phyloP scores from a whole-genome alignment of 2,797 vertebrate species.

The Hydrophis major region DNA sequence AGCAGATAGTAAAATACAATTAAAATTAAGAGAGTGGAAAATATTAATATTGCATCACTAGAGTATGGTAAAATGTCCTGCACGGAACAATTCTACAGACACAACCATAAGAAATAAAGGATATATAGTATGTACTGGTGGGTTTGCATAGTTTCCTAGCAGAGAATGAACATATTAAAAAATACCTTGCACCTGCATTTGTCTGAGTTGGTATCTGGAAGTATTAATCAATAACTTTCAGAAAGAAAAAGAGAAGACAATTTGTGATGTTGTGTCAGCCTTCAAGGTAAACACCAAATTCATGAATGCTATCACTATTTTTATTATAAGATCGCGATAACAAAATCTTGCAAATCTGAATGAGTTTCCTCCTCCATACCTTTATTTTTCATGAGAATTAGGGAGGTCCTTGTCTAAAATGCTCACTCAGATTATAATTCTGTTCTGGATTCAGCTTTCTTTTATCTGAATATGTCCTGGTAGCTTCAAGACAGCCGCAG shows the following conservation, averaged over 20 bases:
- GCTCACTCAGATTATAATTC: background rate
- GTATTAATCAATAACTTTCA: background rate
- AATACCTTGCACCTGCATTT: background rate
- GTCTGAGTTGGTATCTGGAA: background rate
- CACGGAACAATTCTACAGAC: background rate
- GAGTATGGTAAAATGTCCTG: background rate
- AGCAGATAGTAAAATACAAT: background rate
- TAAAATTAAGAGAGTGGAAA: background rate
- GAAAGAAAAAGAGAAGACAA: background rate
- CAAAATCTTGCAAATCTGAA: background rate
- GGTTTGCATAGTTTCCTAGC: background rate
- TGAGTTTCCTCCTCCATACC: background rate
- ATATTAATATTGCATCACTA: background rate
- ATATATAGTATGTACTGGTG: background rate
- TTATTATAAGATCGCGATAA: background rate
- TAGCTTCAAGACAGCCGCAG: background rate
- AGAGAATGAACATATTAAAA: background rate
- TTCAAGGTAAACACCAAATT: background rate
- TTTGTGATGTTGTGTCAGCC: background rate
- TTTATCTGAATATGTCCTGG: background rate
- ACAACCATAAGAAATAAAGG: background rate
- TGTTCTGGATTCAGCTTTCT: background rate
- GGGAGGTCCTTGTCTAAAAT: background rate
- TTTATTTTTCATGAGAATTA: background rate
- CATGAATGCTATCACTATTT: background rate